Percentiles rank a stretch among this genome's conserved stretches.
Evolutionary conservation across 1,140 invertebrate species (phyloP).

Genomic region (Venturia canescens): DNA sequence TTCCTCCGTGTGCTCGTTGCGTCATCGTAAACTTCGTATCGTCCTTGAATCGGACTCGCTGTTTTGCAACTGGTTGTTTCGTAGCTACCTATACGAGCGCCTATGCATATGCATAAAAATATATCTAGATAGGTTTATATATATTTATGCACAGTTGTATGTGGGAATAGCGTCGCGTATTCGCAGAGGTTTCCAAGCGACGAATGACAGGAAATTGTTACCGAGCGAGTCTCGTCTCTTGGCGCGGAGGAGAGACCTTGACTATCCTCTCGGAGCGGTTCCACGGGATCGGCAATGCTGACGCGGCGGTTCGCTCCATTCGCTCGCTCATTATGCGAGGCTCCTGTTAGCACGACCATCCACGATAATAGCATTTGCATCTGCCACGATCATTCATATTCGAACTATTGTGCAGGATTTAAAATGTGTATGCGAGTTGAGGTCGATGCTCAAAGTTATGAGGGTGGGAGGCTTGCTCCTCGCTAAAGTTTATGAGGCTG

Average conservation of each 20-base stretch:
- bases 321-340: no score
- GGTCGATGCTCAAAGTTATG: no score
- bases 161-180: slow-evolving; percentile 17
- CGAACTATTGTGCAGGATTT: no score
- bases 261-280: slow-evolving; percentile 44
- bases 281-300: slow-evolving; percentile 16
- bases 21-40: slow-evolving; percentile 30
- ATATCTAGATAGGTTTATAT: not conserved
- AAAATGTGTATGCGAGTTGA: no score
- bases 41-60: slow-evolving; percentile 19
- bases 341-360: no score
- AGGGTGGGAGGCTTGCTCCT: no score
- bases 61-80: not conserved
- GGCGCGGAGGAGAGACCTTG: slow-evolving; percentile 42
- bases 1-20: slow-evolving; percentile 15
- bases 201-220: slow-evolving; percentile 51
- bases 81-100: not conserved
- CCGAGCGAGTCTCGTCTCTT: slow-evolving; percentile 29
- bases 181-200: not conserved
- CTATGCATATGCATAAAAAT: not conserved
- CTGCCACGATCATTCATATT: no score
- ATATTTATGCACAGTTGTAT: not conserved
- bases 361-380: no score
- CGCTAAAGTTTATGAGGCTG: no score
- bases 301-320: not conserved